These are phyloP conservation scores for Nemapogon koenigi DNA, from an alignment of 2,888 invertebrate genomes.

Conservation along the genomic window DNA sequence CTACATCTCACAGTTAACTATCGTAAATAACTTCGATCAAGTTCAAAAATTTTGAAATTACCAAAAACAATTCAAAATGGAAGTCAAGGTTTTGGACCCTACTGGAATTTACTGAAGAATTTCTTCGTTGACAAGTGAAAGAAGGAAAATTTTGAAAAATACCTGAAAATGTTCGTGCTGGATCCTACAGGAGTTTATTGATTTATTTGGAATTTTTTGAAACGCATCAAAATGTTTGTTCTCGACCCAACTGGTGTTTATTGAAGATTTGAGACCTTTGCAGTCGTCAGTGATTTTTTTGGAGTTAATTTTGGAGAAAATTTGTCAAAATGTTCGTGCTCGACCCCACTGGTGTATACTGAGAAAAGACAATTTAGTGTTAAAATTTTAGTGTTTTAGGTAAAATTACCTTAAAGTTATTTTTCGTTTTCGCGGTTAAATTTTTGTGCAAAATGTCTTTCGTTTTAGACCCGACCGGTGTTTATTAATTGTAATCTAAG, in stretches of 20 bases:
- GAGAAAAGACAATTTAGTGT: slow-evolving; percentile 14
- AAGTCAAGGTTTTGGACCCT: slow-evolving; percentile 39
- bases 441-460: slow-evolving; percentile 34
- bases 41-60: no score
- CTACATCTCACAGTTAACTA: slow-evolving; percentile 24
- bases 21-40: slow-evolving; percentile 59
- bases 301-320: not conserved
- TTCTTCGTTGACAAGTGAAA: slow-evolving; percentile 4
- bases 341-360: slow-evolving; percentile 55
- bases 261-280: slow-evolving; percentile 12
- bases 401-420: slow-evolving; percentile 19
- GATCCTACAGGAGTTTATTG: no score
- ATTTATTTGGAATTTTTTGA: no score
- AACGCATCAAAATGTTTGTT: slow-evolving; percentile 15
- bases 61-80: slow-evolving; percentile 38
- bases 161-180: slow-evolving; percentile 9
- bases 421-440: not conserved
- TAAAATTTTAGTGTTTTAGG: slow-evolving; percentile 23
- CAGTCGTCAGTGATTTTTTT: no score
- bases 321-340: slow-evolving; percentile 41
- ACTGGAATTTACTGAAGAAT: slow-evolving; percentile 43
- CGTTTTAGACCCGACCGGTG: slow-evolving; percentile 41
- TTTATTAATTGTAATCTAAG: slow-evolving; percentile 27
- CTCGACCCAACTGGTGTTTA: slow-evolving; percentile 15
- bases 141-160: slow-evolving; percentile 18